phyloP scores from a whole-genome alignment of 37 sponge, comb jelly and placozoan genomes.

The Sycon ciliatum region DNA sequence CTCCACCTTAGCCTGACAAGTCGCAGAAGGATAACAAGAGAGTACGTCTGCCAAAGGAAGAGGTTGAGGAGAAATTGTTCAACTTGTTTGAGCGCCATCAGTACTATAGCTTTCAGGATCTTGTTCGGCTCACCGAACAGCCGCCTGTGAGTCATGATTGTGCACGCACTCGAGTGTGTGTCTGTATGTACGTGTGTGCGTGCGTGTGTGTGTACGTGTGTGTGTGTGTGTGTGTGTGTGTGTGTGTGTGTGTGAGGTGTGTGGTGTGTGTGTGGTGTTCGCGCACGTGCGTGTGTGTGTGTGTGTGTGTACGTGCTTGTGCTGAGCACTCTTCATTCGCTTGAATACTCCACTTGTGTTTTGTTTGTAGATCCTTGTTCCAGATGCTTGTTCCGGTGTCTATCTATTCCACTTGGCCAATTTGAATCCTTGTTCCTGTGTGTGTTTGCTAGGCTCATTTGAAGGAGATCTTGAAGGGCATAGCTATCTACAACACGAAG shows the following conservation, averaged over 20 bases:
- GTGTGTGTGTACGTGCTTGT: no score
- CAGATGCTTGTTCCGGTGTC: no score
- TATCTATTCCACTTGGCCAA: no score
- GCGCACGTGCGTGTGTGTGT: no score
- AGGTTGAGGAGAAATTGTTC: constrained; percentile 76
- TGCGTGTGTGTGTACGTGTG: no score
- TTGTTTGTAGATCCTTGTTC: no score
- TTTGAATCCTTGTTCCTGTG: background rate
- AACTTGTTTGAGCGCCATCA: constrained; percentile 74
- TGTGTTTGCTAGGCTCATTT: constrained; percentile 56
- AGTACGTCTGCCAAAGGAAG: constrained; percentile 53
- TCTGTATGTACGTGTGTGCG: no score
- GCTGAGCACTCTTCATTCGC: no score
- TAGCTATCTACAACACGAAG: constrained; percentile 77
- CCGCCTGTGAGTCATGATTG: constrained; percentile 55
- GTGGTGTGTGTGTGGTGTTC: no score
- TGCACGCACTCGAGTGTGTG: background rate
- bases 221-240: no score
- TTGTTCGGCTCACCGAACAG: constrained; percentile 77
- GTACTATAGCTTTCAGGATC: constrained; percentile 75
- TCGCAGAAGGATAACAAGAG: constrained; percentile 63
- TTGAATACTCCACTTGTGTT: no score
- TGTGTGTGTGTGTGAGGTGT: no score
- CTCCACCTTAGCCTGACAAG: constrained; percentile 11
- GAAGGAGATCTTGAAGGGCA: constrained; percentile 78